These are phyloP conservation scores for Okapia johnstoni DNA, from an alignment of 2,113 vertebrate genomes.

Conservation along the genomic window DNA sequence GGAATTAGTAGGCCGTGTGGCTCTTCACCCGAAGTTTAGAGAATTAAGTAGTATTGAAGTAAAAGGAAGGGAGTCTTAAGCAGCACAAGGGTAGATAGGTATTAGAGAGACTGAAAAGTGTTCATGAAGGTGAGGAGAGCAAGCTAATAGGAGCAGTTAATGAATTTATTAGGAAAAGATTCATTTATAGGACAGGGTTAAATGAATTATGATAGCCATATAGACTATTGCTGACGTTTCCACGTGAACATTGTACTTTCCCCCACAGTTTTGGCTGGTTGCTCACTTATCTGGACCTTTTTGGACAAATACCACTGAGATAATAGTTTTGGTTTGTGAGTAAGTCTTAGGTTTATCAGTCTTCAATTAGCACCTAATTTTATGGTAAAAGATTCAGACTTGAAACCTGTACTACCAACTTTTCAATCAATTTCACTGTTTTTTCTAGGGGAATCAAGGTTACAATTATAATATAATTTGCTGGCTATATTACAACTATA, in stretches of 20 bases:
- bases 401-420: not conserved
- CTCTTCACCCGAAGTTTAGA: not conserved
- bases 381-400: not conserved
- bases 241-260: not conserved
- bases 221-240: not conserved
- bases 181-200: not conserved
- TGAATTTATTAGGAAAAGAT: not conserved
- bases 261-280: not conserved
- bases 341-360: not conserved
- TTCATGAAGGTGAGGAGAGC: not conserved
- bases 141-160: not conserved
- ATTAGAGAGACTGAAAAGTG: not conserved
- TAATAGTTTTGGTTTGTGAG: not conserved
- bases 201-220: not conserved
- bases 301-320: not conserved
- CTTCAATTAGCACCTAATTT: not conserved
- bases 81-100: not conserved
- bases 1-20: not conserved
- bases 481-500: not conserved
- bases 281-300: not conserved
- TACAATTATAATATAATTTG: not conserved
- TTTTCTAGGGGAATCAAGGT: not conserved
- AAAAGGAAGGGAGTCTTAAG: not conserved
- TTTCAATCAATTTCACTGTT: not conserved
- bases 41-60: not conserved